Evolutionary conservation across 2,113 vertebrate genomes (phyloP).

Genomic region (Acrocephalus arundinaceus): DNA sequence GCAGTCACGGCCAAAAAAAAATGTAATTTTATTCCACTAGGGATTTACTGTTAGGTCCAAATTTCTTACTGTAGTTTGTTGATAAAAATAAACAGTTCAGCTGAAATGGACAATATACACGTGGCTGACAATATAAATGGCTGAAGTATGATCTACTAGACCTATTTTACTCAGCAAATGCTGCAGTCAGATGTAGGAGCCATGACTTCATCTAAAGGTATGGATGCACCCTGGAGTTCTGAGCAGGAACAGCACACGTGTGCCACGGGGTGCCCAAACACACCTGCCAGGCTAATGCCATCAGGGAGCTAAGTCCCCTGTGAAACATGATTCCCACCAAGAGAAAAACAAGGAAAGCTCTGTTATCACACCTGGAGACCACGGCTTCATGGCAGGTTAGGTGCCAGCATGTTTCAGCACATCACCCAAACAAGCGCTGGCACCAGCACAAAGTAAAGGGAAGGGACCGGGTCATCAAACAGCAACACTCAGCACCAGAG

Average conservation of each 20-base stretch:
- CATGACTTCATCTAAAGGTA: neutral
- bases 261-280: rapidly evolving
- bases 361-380: neutral
- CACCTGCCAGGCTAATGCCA: neutral
- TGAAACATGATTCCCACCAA: neutral
- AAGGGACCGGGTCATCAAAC: neutral
- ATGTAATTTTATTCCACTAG: neutral
- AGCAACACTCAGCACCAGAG: neutral
- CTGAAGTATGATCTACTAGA: neutral
- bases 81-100: neutral
- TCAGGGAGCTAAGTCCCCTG: neutral
- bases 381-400: neutral
- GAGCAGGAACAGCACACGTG: neutral
- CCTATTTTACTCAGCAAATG: neutral
- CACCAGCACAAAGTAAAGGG: neutral
- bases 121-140: neutral
- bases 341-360: neutral
- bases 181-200: neutral
- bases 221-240: neutral
- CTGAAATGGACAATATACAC: neutral
- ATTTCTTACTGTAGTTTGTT: neutral
- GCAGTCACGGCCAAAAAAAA: neutral
- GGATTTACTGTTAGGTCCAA: neutral
- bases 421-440: neutral
- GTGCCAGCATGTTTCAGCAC: rapidly evolving